Conservation (phyloP, 2,113 vertebrate genomes). For the Chlorodrepanis virens region DNA sequence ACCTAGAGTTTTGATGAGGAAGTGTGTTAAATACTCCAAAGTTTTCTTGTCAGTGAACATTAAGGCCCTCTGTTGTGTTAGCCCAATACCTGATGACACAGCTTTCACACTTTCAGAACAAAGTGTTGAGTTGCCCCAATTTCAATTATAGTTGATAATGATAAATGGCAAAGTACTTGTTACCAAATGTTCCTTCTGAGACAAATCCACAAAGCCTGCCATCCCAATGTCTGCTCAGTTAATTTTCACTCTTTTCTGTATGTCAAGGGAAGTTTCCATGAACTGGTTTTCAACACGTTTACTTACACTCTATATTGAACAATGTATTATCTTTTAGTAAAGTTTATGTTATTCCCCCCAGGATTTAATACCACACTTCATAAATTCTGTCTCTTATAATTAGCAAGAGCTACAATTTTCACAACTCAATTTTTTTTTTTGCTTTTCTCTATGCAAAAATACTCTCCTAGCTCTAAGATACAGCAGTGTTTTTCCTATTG, state of each 20-base stretch:
- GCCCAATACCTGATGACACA: constrained; percentile 1
- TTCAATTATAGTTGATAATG: constrained; percentile 9
- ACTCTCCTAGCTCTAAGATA: background rate
- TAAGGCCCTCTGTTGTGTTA: background rate
- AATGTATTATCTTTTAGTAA: background rate
- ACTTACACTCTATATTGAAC: background rate
- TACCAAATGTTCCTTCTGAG: background rate
- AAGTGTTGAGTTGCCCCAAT: background rate
- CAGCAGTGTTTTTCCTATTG: background rate
- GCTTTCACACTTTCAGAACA: background rate
- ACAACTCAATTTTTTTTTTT: background rate
- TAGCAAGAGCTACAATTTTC: background rate
- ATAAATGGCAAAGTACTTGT: background rate
- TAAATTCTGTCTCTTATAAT: background rate
- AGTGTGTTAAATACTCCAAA: background rate
- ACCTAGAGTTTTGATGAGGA: background rate
- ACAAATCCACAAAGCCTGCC: background rate
- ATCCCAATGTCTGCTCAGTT: background rate
- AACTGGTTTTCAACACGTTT: background rate
- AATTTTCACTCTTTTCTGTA: background rate
- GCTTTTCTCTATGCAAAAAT: background rate
- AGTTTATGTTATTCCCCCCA: background rate
- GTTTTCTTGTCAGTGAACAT: constrained; percentile 1
- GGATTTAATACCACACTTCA: background rate
- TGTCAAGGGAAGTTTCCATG: background rate